Conservation (phyloP, 2,888 invertebrate species). For the Brenthis hecate region DNA sequence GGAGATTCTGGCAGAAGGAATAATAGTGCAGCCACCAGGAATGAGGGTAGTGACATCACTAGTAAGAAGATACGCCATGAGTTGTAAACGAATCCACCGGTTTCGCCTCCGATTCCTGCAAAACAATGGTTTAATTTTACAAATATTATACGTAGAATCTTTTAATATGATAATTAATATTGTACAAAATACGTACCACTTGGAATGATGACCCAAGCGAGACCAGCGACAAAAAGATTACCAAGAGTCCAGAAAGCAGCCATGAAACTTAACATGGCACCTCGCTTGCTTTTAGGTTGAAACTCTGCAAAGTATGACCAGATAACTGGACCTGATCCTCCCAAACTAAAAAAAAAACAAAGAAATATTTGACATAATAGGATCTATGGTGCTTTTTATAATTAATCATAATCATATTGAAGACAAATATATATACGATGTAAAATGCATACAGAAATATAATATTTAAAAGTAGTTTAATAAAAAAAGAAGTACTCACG, state of each 20-base stretch:
- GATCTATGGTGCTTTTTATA: too few species aligned
- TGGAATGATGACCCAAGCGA: conserved; percentile 89
- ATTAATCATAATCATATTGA: too few species aligned
- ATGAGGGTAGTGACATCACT: conserved; percentile 93
- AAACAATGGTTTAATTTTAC: conserved; percentile 24
- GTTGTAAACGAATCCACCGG: conserved; percentile 89
- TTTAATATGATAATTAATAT: not conserved
- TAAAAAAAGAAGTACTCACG: conserved; percentile 85
- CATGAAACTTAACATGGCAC: conserved; percentile 96
- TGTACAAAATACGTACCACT: conserved; percentile 62
- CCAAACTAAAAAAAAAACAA: conserved; percentile 82
- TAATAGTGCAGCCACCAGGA: conserved; percentile 91
- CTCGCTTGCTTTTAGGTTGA: conserved; percentile 94
- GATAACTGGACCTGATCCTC: conserved; percentile 95
- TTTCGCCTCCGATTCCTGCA: conserved; percentile 86
- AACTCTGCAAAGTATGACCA: conserved; percentile 98
- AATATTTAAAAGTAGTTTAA: not conserved
- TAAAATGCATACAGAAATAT: not conserved
- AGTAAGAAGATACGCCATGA: conserved; percentile 96
- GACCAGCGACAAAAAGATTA: conserved; percentile 94
- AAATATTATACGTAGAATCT: not conserved
- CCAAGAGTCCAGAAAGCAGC: conserved; percentile 98
- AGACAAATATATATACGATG: too few species aligned
- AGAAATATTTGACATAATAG: too few species aligned
- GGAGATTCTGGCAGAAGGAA: conserved; percentile 95